A percentile compares a stretch with the other conserved stretches of the same genome.
Evolutionary conservation across 1,140 invertebrate species (phyloP).

Genomic region (Drosophila kepulauana): DNA sequence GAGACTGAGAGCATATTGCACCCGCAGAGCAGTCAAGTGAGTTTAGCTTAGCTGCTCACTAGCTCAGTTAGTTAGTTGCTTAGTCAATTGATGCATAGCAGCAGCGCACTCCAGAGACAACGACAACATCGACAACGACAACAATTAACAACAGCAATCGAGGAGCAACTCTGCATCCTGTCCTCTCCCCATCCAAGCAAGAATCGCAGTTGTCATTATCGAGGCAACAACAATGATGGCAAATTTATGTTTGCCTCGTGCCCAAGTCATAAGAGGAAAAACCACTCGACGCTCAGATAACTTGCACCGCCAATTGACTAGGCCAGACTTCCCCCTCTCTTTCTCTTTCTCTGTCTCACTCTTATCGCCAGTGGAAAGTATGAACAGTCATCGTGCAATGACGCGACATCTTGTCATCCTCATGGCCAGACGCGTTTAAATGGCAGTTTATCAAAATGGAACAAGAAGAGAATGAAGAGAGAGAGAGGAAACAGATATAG

Average conservation of each 20-base stretch:
- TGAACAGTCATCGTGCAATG: conserved; percentile 17
- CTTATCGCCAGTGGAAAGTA: not conserved
- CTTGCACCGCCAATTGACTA: conserved; percentile 30
- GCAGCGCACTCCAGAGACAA: conserved; percentile 18
- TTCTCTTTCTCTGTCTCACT: not conserved
- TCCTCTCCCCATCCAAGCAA: no score
- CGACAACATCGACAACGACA: conserved; percentile 18
- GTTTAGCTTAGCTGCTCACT: not conserved
- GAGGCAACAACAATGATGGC: conserved; percentile 39
- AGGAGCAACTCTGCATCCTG: no score
- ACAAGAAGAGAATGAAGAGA: not conserved
- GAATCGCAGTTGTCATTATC: no score
- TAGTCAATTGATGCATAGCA: conserved; percentile 23
- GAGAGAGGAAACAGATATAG: not conserved
- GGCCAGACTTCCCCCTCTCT: not conserved
- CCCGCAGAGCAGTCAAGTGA: conserved; percentile 14
- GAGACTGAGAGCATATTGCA: conserved; percentile 41
- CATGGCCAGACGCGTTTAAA: conserved; percentile 30
- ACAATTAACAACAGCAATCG: not conserved
- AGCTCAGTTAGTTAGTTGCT: conserved; percentile 9
- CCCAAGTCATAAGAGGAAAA: conserved; percentile 44
- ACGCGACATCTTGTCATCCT: conserved; percentile 1
- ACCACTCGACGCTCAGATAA: conserved; percentile 36
- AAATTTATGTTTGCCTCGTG: conserved; percentile 78
- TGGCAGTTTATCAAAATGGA: conserved; percentile 25